Conservation (phyloP, 2,797 vertebrate genomes). For the Poeciliopsis gracilis region DNA sequence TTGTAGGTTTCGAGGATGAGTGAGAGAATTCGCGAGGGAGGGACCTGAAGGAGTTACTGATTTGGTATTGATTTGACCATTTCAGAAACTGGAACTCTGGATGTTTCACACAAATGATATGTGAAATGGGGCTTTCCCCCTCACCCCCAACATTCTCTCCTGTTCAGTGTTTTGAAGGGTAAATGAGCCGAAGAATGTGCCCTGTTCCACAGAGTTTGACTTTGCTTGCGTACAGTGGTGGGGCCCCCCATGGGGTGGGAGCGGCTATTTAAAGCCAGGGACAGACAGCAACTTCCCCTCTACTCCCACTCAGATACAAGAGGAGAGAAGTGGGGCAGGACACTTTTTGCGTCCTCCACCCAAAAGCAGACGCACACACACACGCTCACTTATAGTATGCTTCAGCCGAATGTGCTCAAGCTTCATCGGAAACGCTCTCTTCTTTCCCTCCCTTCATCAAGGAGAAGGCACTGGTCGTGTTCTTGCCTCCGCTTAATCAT, state of each 20-base stretch:
- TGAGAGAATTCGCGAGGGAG: constrained; percentile 13
- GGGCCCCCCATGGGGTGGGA: constrained; percentile 50
- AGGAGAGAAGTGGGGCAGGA: constrained; percentile 75
- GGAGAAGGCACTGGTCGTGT: constrained; percentile 21
- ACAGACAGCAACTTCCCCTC: constrained; percentile 60
- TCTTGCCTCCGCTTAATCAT: constrained; percentile 36
- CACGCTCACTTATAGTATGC: background rate
- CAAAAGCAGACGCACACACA: constrained; percentile 35
- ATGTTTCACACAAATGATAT: constrained; percentile 16
- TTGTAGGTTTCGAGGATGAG: constrained; percentile 21
- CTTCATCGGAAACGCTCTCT: constrained; percentile 14
- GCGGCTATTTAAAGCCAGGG: constrained; percentile 80
- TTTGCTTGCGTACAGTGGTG: constrained; percentile 72
- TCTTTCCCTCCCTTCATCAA: too few species aligned
- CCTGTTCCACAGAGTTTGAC: constrained; percentile 65
- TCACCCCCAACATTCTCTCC: background rate
- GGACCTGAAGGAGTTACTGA: constrained; percentile 4
- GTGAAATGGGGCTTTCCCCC: background rate
- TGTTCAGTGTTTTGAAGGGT: constrained; percentile 52
- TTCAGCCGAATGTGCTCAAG: constrained; percentile 13
- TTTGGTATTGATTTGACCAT: constrained; percentile 10
- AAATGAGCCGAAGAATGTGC: constrained; percentile 60
- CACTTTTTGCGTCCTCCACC: constrained; percentile 63
- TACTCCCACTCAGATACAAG: constrained; percentile 61
- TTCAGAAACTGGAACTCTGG: background rate